phyloP scores from a whole-genome alignment of 2,888 invertebrate species.

The Dynastes maya region DNA sequence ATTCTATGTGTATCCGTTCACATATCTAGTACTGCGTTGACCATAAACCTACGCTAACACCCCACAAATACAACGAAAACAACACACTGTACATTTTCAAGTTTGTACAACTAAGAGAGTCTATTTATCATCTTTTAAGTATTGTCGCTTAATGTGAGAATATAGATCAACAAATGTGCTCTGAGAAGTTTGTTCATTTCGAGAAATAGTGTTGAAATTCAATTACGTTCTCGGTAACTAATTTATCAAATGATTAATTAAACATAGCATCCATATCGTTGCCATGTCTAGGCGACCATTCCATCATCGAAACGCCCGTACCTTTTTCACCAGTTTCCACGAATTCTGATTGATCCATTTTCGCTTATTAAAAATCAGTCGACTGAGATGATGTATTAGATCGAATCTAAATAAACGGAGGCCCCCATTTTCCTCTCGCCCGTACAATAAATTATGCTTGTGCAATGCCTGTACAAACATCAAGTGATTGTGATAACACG shows the following conservation, averaged over 20 bases:
- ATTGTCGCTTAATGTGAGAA: too few relatives aligned
- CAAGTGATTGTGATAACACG: slow-evolving; percentile 36
- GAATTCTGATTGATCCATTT: slow-evolving; percentile 33
- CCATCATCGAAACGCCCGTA: slow-evolving; percentile 4
- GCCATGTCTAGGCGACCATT: neutral
- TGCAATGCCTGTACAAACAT: slow-evolving; percentile 14
- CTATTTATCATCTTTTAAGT: too few relatives aligned
- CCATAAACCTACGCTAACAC: too few relatives aligned
- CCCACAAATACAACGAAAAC: too few relatives aligned
- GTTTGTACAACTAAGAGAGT: too few relatives aligned
- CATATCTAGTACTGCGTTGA: too few relatives aligned
- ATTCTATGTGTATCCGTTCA: too few relatives aligned
- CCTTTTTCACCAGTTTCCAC: slow-evolving; percentile 32
- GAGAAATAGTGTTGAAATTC: too few relatives aligned
- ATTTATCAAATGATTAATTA: slow-evolving; percentile 1
- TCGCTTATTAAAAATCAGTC: slow-evolving; percentile 41
- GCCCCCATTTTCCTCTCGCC: slow-evolving; percentile 5
- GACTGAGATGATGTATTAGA: slow-evolving; percentile 39
- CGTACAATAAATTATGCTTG: slow-evolving; percentile 23
- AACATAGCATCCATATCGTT: neutral
- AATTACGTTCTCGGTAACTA: too few relatives aligned
- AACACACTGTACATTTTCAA: too few relatives aligned
- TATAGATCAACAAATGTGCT: too few relatives aligned
- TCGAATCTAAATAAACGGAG: slow-evolving; percentile 33
- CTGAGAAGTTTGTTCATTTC: too few relatives aligned